Percentiles rank a stretch among this genome's conserved stretches.
phyloP scores from a whole-genome alignment of 2,797 vertebrate genomes.

The Amblyraja radiata region DNA sequence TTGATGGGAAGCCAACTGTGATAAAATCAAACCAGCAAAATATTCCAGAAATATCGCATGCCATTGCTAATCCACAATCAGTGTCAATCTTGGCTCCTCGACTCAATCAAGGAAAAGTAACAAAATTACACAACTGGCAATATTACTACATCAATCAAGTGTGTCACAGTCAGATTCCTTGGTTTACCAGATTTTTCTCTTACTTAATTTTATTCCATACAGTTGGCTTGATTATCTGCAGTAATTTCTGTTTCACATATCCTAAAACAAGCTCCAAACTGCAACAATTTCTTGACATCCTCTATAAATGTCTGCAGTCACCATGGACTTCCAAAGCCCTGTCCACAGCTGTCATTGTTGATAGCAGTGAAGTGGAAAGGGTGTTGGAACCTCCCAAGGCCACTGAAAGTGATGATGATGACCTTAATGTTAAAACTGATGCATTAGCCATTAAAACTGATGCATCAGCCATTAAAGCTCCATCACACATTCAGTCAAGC shows the following conservation, averaged over 20 bases:
- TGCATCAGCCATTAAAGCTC: not conserved
- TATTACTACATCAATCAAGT: conserved; percentile 4
- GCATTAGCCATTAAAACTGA: not conserved
- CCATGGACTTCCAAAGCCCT: conserved; percentile 27
- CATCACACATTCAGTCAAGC: not conserved
- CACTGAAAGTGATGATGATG: not conserved
- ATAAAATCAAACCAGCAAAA: not conserved
- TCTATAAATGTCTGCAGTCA: conserved; percentile 23
- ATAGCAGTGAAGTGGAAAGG: not conserved
- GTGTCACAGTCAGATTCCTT: conserved; percentile 12
- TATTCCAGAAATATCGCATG: not conserved
- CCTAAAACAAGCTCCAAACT: conserved; percentile 32
- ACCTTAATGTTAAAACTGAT: not conserved
- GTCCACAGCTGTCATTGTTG: not conserved
- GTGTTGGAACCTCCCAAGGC: not conserved
- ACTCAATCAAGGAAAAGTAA: not conserved
- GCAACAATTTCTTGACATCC: conserved; percentile 31
- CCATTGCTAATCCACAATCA: not conserved
- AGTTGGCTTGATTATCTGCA: not conserved
- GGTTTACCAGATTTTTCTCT: conserved; percentile 24
- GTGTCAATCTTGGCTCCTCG: not conserved
- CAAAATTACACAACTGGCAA: not conserved
- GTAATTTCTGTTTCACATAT: conserved; percentile 35
- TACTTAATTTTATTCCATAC: conserved; percentile 30
- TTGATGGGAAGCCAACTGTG: not conserved